Base-by-base conservation (phyloP, 2,113 vertebrate genomes). In the Rhombomys opimus region DNA sequence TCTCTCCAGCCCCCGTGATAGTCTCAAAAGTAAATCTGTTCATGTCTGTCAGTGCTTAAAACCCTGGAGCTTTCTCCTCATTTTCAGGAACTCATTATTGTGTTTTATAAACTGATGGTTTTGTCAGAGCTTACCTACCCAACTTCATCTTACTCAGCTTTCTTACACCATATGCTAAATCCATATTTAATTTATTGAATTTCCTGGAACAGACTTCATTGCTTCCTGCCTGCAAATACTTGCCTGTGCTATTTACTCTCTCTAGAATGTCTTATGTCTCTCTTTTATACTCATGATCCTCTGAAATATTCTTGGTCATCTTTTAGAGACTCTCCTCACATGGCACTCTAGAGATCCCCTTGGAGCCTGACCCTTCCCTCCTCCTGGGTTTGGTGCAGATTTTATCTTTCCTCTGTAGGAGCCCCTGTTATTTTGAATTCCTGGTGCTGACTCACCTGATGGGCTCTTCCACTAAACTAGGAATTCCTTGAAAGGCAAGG, bases 21-120 rank as follows among this genome's bases (percentile, higher is more conserved):
- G 68, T 92, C 85, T 46, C 63, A 65, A 82, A 81, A 63, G 52
- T 38, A 76, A 41, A 52, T 91, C 23, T 84, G 14, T 91, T 96
- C 7, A 3, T 75, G 12, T 75, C 18, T 93, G 23, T 95, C 17
- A 22, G 0, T 94, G 27, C 50, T 89, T 95, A 35, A 89, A 95
- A 59, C 7, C 76, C 52, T 23, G 25, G 80, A 75, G 25, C 63
- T 90, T 92, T 38, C 27, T 35, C 25, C 25, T 93, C 57, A 30
- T 91, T n/a, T 90, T 95, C 25, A 61, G 52, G 63, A 85, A 84
- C 25, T 65, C 57, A 38, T 78, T 87, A 10, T 85, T 72, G 27
- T n/a, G 27, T 11, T 57, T 8, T 18, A 67, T 91, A 32, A 95
- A 52, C 54, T 57, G 9, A 4, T 72, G 90, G 15, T 82, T 30